Evolutionary conservation across 2,797 vertebrate species (phyloP), one percentile per base, ranked within the genome.

Genomic region (Ambastaia sidthimunki): DNA sequence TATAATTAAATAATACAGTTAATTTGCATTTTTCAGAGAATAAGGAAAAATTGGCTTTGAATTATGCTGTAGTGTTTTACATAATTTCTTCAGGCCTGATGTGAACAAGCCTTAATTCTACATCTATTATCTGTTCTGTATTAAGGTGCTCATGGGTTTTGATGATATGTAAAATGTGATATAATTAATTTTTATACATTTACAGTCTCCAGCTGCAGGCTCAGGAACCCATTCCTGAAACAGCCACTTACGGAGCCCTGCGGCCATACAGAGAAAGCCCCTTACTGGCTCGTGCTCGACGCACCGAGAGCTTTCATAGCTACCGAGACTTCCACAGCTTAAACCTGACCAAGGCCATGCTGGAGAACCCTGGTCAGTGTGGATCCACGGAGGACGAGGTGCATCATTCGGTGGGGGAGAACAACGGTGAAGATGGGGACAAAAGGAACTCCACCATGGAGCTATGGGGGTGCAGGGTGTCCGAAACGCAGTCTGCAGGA

Each of bases 201-300:
- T 57, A 62, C 86, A 99, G 98, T 89, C 95, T 99, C 82, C 97
- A 98, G 83, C 87, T 99, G 76, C 98, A 99, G 87, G 89, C 94
- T 57, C 95, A 94, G 0, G 97, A 98, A 76, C 90, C 94, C 31
- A 92, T 95, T 77, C 94, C 94, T 0, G 98, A 98, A 91, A 91
- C 91, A 3, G 92, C 96, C 10, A 97, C 97, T 0, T 99, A 99
- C 0, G 96, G 96, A 31, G 95, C 97, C 0, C 89, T 99, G 76
- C 90, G 97, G 34, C 97, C 98, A 0, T 98, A 98, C 90, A 93
- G 98, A 81, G 98, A 99, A 89, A 99, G 98, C 77, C 98, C 98
- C 19, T 87, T 99, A n/a, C 83, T 99, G 91, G 97, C 98, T 57
- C 93, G 97, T 7, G 97, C 98, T 0, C 92, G 97, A 47, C 91